Evolutionary conservation across 2,113 vertebrate species (phyloP).

Genomic region (Phyllostomus discolor): DNA sequence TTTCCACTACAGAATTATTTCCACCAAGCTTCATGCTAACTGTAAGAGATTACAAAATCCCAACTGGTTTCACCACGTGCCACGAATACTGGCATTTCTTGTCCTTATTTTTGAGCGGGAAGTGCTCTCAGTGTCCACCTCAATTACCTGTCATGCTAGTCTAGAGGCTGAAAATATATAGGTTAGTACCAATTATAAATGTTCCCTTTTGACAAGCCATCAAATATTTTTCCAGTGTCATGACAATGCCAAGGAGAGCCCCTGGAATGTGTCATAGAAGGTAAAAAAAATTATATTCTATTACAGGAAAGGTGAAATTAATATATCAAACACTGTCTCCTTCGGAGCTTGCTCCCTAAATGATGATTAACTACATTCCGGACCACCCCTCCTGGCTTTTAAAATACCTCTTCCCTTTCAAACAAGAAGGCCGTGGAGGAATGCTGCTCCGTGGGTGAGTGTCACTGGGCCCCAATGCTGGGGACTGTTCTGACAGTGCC

Average conservation of each 20-base stretch:
- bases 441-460: not conserved
- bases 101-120: conserved; percentile 13
- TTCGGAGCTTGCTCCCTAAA: not conserved
- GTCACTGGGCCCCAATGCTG: not conserved
- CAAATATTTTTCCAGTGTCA: not conserved
- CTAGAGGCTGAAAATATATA: not conserved
- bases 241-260: not conserved
- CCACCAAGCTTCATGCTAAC: not conserved
- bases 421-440: not conserved
- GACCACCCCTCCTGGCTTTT: not conserved
- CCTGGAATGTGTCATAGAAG: not conserved
- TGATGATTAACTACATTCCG: not conserved
- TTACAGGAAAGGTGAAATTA: not conserved
- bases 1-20: not conserved
- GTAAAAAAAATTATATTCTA: not conserved
- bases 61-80: not conserved
- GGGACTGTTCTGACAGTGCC: not conserved
- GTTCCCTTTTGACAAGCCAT: not conserved
- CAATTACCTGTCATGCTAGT: not conserved
- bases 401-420: not conserved
- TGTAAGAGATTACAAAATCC: not conserved
- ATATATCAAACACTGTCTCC: not conserved
- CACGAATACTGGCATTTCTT: not conserved
- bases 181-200: not conserved
- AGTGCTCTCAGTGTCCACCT: conserved; percentile 9